Percentiles rank a stretch among this genome's conserved stretches.
These are phyloP conservation scores for Stichodactyla mertensii DNA, from an alignment of 64 coral and sea anemone genomes.

Conservation along the genomic window DNA sequence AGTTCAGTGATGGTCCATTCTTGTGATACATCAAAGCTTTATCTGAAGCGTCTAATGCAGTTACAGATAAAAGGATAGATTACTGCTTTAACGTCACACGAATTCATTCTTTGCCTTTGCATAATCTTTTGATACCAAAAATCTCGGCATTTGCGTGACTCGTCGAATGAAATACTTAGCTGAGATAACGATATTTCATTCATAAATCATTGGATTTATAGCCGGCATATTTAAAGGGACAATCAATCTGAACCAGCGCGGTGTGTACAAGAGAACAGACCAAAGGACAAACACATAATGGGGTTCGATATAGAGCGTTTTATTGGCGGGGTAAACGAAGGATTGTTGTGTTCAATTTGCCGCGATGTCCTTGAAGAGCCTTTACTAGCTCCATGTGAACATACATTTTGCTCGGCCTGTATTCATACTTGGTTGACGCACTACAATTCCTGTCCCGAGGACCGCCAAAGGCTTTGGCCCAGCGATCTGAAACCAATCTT, in stretches of 20 bases:
- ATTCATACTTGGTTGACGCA: conserved; percentile 81
- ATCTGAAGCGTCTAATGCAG: background rate
- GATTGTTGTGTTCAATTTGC: conserved; percentile 81
- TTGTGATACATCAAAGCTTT: background rate
- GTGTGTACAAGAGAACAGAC: background rate
- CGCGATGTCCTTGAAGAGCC: conserved; percentile 91
- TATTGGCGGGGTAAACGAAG: conserved; percentile 72
- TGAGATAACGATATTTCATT: background rate
- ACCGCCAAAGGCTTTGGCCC: conserved; percentile 68
- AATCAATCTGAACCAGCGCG: background rate
- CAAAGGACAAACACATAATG: conserved; percentile 32
- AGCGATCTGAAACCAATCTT: conserved; percentile 91
- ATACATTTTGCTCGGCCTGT: conserved; percentile 74
- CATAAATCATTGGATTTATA: background rate
- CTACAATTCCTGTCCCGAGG: conserved; percentile 88
- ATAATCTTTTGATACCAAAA: background rate
- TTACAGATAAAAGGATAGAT: conserved; percentile 1
- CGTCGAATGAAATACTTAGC: background rate
- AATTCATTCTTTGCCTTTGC: too few relatives aligned
- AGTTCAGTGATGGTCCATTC: background rate
- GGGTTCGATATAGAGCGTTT: conserved; percentile 91
- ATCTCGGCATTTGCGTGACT: background rate
- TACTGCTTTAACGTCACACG: too few relatives aligned
- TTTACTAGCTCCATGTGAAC: conserved; percentile 74
- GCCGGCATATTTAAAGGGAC: background rate